Percentiles rank a stretch among this genome's conserved stretches.
Conservation (phyloP, 1,140 invertebrate genomes). For the Microplitis demolitor region DNA sequence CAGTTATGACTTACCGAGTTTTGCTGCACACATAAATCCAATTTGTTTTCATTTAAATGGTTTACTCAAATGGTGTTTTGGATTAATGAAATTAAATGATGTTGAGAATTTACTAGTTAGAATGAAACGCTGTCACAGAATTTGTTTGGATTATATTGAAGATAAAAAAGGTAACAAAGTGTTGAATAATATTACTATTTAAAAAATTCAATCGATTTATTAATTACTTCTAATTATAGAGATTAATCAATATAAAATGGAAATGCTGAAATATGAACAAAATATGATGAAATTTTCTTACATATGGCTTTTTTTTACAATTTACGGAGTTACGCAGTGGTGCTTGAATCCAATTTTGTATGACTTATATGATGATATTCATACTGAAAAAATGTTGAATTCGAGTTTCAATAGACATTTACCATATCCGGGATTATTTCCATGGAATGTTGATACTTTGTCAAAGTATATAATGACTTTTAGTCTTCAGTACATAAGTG, state of each 20-base stretch:
- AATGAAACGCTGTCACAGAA: constrained; percentile 34
- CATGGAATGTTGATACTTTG: constrained; percentile 26
- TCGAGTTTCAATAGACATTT: constrained; percentile 19
- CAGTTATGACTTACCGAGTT: constrained; percentile 19
- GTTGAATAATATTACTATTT: background rate
- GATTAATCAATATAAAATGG: background rate
- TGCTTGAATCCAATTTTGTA: constrained; percentile 33
- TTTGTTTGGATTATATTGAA: constrained; percentile 27
- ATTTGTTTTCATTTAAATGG: constrained; percentile 31
- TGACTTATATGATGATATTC: constrained; percentile 12
- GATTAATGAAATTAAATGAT: constrained; percentile 16
- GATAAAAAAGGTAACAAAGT: constrained; percentile 27
- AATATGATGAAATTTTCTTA: constrained; percentile 15
- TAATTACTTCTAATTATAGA: background rate
- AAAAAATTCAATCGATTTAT: background rate
- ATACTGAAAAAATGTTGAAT: constrained; percentile 11
- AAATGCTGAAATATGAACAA: constrained; percentile 21
- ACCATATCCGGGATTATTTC: constrained; percentile 35
- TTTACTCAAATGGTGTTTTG: constrained; percentile 39
- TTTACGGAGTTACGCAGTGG: constrained; percentile 37
- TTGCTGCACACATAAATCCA: constrained; percentile 25
- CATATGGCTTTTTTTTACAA: constrained; percentile 23
- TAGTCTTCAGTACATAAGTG: constrained; percentile 31
- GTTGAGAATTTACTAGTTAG: constrained; percentile 26
- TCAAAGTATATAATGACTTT: constrained; percentile 29